Conservation (phyloP, 2,888 invertebrate species). For the Linnaemya tessellans region DNA sequence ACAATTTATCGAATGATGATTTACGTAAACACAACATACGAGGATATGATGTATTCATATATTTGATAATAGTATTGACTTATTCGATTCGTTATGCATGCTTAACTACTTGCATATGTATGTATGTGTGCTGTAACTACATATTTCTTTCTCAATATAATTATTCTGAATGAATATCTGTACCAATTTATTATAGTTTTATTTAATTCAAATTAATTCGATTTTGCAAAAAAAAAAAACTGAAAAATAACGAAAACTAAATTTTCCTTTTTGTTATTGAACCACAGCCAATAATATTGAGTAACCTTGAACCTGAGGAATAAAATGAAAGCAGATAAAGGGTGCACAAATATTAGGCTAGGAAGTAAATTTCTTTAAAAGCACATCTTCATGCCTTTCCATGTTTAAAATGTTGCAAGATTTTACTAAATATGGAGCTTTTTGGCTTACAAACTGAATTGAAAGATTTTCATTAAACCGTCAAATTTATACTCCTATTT, state of each 20-base stretch:
- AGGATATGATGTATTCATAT: background rate
- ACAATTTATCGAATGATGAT: slow-evolving; percentile 21
- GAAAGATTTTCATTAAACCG: too few species aligned
- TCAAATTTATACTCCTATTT: too few species aligned
- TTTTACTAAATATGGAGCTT: too few species aligned
- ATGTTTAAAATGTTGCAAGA: too few species aligned
- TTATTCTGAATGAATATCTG: background rate
- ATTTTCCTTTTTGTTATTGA: slow-evolving; percentile 14
- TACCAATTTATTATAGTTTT: background rate
- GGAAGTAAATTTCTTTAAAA: too few species aligned
- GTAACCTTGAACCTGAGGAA: slow-evolving; percentile 22
- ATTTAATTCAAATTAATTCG: slow-evolving; percentile 21
- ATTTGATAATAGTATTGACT: slow-evolving; percentile 10
- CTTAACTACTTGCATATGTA: too few species aligned
- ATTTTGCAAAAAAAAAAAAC: slow-evolving; percentile 12
- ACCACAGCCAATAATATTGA: slow-evolving; percentile 50
- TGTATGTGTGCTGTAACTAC: background rate
- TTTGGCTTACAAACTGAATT: too few species aligned
- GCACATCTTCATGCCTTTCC: too few species aligned
- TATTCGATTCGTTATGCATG: background rate
- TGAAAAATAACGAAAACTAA: slow-evolving; percentile 4
- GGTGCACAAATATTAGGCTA: too few species aligned
- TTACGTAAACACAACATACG: background rate
- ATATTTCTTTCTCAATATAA: background rate
- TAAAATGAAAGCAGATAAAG: background rate